Conservation (phyloP, 1,140 invertebrate genomes). For the Temnothorax curvispinosus region DNA sequence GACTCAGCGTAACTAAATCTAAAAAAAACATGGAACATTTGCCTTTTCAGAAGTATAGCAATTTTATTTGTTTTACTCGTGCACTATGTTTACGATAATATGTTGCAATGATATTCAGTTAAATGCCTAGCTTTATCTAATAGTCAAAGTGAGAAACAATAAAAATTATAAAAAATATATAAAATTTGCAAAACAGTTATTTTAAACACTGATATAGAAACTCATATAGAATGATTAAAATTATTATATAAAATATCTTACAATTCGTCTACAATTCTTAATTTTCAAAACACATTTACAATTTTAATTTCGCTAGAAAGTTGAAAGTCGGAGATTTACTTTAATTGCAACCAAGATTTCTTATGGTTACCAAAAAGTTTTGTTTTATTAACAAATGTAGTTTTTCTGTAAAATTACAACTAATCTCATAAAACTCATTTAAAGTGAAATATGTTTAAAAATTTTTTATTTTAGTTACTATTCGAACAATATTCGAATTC, state of each 20-base stretch:
- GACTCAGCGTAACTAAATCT: not conserved
- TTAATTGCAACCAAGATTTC: constrained; percentile 1
- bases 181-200: not conserved
- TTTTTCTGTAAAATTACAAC: not conserved
- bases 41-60: not conserved
- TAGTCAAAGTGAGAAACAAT: not conserved
- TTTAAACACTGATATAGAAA: not conserved
- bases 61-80: constrained; percentile 11
- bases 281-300: not conserved
- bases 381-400: not conserved
- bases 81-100: not conserved
- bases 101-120: not conserved
- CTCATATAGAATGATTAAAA: not conserved
- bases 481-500: constrained; percentile 1
- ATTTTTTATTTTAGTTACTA: not conserved
- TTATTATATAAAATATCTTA: not conserved
- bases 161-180: not conserved
- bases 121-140: not conserved
- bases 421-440: not conserved
- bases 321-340: not conserved
- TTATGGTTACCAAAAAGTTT: not conserved
- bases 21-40: not conserved
- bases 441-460: not conserved
- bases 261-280: not conserved
- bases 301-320: not conserved